phyloP scores from a whole-genome alignment of 2,888 invertebrate species.

The Spisula solida region DNA sequence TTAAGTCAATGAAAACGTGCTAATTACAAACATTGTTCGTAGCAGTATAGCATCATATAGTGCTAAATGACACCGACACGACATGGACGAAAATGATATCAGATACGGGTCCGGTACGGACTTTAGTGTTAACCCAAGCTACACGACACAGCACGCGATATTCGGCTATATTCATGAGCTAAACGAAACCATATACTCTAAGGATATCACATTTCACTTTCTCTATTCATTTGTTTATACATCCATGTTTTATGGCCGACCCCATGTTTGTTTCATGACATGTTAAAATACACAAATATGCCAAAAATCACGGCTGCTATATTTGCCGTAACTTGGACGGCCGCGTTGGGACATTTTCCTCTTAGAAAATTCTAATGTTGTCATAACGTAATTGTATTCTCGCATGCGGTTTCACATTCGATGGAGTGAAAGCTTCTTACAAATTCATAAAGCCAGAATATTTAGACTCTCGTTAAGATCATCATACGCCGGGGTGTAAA shows the following conservation, averaged over 20 bases:
- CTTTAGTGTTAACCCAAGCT: conserved; percentile 42
- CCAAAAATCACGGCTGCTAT: conserved; percentile 68
- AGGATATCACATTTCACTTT: conserved; percentile 49
- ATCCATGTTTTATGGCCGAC: conserved; percentile 29
- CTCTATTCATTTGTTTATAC: conserved; percentile 50
- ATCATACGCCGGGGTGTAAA: conserved; percentile 67
- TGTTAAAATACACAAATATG: conserved; percentile 62
- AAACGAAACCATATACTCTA: conserved; percentile 34
- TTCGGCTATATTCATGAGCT: conserved; percentile 24
- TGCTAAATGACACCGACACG: conserved; percentile 46
- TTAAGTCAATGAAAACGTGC: conserved; percentile 33
- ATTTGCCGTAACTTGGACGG: conserved; percentile 52
- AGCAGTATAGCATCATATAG: conserved; percentile 37
- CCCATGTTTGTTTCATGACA: conserved; percentile 50
- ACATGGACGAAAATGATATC: conserved; percentile 27
- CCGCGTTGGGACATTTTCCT: conserved; percentile 55
- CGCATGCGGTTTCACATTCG: conserved; percentile 70
- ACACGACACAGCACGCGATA: conserved; percentile 39
- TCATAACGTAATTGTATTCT: conserved; percentile 66
- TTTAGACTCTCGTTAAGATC: conserved; percentile 64
- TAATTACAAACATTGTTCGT: conserved; percentile 53
- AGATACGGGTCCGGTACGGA: conserved; percentile 35
- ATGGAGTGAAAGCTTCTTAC: conserved; percentile 60
- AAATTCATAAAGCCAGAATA: conserved; percentile 68
- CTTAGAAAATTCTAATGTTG: conserved; percentile 58